Conservation (phyloP, 2,113 vertebrate genomes). For the Carollia perspicillata region DNA sequence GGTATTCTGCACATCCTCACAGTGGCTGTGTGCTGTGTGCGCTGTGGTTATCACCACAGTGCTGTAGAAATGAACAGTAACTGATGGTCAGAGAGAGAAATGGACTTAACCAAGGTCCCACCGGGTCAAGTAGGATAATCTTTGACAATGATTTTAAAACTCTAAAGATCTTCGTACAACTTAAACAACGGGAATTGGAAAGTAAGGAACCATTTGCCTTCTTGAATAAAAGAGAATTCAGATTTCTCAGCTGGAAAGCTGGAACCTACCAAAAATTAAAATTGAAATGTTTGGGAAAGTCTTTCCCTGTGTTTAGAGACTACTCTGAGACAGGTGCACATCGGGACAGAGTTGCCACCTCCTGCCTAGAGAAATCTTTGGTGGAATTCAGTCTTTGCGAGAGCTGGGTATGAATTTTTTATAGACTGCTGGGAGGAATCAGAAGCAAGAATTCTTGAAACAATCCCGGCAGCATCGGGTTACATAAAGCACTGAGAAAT, state of each 20-base stretch:
- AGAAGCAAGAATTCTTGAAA: constrained; percentile 49
- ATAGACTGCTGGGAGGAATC: neutral
- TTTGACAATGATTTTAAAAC: neutral
- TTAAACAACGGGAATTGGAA: neutral
- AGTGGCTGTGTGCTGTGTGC: neutral
- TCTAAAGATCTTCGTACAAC: neutral
- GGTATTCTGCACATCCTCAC: neutral
- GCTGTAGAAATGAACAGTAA: neutral
- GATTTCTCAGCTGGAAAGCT: neutral
- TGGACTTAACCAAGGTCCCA: constrained; percentile 1
- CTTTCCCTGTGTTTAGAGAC: neutral
- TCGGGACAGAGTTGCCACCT: neutral
- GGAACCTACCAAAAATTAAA: neutral
- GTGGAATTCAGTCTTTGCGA: constrained; percentile 41
- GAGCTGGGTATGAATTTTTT: constrained; percentile 36
- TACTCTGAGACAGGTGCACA: neutral
- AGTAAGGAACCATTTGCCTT: neutral
- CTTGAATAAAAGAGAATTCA: neutral
- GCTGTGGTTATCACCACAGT: neutral
- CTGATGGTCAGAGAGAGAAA: neutral
- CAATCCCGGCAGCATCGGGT: neutral
- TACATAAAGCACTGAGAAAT: constrained; percentile 15
- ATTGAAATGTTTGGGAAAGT: neutral
- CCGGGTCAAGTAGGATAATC: neutral
- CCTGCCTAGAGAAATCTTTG: neutral